These are phyloP conservation scores for Campylorhamphus procurvoides DNA, from an alignment of 2,113 vertebrate species.

Conservation along the genomic window DNA sequence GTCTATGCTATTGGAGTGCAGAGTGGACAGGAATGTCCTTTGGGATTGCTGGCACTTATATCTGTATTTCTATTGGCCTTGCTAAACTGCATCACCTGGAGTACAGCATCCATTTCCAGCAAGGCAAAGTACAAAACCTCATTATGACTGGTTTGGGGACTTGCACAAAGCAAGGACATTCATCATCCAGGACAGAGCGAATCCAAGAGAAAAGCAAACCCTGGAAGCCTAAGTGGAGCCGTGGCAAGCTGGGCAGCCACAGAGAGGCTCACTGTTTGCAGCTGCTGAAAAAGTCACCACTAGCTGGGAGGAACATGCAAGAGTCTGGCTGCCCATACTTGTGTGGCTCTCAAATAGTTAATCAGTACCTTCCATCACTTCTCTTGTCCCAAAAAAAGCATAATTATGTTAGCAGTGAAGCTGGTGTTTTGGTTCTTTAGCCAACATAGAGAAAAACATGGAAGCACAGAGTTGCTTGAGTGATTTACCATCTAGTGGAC, in stretches of 20 bases:
- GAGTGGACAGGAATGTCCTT: background rate
- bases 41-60: background rate
- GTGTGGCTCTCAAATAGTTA: background rate
- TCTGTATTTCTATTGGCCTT: background rate
- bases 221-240: background rate
- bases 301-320: accelerated
- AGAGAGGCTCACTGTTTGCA: accelerated
- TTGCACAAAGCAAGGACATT: background rate
- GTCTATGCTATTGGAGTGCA: background rate
- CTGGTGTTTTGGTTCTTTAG: background rate
- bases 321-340: background rate
- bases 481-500: accelerated
- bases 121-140: background rate
- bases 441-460: background rate
- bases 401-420: background rate
- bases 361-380: background rate
- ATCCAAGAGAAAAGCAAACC: background rate
- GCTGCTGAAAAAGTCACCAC: background rate
- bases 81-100: background rate
- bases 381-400: background rate
- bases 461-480: background rate
- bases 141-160: background rate
- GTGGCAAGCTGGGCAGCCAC: background rate
- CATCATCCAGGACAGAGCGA: background rate
- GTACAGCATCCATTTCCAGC: background rate